Conservation (phyloP, 2,888 invertebrate species). For the Eristalis tenax region DNA sequence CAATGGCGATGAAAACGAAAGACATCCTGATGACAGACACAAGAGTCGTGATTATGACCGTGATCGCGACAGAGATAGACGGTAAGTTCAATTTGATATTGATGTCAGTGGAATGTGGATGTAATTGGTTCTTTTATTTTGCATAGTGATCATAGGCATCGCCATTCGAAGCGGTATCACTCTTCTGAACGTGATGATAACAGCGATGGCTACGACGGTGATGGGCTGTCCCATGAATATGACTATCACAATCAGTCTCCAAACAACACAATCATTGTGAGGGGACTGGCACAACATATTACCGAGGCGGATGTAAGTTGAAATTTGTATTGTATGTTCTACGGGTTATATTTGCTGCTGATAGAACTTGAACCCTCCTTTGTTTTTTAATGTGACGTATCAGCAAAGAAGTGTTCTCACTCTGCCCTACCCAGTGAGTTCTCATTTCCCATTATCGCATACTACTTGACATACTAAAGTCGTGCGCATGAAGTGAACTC, state of each 20-base stretch:
- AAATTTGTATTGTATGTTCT: neutral
- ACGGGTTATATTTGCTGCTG: too few relatives aligned
- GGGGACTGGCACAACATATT: slow-evolving; percentile 88
- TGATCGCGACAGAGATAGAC: slow-evolving; percentile 68
- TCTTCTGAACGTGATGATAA: slow-evolving; percentile 75
- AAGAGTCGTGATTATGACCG: slow-evolving; percentile 73
- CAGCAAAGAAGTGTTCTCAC: too few relatives aligned
- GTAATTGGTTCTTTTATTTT: neutral
- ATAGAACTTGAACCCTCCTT: neutral
- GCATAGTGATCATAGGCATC: slow-evolving; percentile 62
- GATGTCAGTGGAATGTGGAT: slow-evolving; percentile 11
- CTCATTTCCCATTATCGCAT: too few relatives aligned
- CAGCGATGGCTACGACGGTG: slow-evolving; percentile 78
- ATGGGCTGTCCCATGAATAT: slow-evolving; percentile 80
- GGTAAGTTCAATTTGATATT: slow-evolving; percentile 60
- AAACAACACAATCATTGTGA: slow-evolving; percentile 88
- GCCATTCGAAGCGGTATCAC: slow-evolving; percentile 74
- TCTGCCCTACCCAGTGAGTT: too few relatives aligned
- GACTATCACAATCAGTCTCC: slow-evolving; percentile 83
- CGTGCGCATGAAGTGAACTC: too few relatives aligned
- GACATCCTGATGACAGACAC: slow-evolving; percentile 73
- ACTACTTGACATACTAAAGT: too few relatives aligned
- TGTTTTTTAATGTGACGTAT: too few relatives aligned
- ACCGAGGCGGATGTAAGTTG: slow-evolving; percentile 88
- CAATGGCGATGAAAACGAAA: slow-evolving; percentile 73